These are phyloP conservation scores for Orchestia grillus DNA, from an alignment of 1,140 invertebrate species.

Conservation along the genomic window DNA sequence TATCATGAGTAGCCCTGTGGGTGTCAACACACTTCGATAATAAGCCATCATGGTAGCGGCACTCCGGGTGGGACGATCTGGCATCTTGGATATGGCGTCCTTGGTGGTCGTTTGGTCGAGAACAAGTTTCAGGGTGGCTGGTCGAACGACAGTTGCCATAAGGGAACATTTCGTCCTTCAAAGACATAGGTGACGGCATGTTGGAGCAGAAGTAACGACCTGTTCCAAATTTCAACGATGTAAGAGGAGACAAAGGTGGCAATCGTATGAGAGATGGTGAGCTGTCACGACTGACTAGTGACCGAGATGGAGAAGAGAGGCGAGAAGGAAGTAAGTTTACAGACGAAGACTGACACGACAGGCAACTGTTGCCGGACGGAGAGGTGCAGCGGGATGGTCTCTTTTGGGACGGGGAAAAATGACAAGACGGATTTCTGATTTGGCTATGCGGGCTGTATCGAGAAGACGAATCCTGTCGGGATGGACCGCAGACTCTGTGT, in stretches of 20 bases:
- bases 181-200: neutral
- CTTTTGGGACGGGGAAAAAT: neutral
- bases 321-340: neutral
- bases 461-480: neutral
- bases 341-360: neutral
- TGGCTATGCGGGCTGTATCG: neutral
- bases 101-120: neutral
- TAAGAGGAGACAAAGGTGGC: neutral
- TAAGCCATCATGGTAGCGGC: neutral
- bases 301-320: neutral
- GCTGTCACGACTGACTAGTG: neutral
- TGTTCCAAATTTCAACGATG: neutral
- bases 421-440: too few species aligned
- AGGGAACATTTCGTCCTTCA: neutral
- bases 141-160: neutral
- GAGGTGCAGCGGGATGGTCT: neutral
- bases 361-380: neutral
- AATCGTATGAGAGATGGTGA: neutral
- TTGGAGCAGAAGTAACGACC: neutral
- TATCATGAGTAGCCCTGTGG: neutral
- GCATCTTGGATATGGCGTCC: neutral
- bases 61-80: neutral
- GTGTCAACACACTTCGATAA: neutral
- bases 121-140: neutral
- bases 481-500: neutral